Evolutionary conservation across 1,140 invertebrate species (phyloP).

Genomic region (Telenomus remus): DNA sequence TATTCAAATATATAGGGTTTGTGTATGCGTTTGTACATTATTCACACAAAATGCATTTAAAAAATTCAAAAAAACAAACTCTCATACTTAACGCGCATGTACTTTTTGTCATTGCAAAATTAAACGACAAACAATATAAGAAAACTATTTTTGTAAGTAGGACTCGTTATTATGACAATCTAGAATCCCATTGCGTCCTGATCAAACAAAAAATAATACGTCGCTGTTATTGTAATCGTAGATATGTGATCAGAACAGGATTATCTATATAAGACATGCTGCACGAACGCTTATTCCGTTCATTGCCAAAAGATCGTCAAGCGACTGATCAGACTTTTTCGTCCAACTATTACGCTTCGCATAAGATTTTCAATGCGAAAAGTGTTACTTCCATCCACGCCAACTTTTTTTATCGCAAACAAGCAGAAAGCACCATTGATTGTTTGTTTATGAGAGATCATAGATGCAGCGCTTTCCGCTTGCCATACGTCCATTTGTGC

Average conservation of each 20-base stretch:
- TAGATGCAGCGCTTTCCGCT: too few relatives aligned
- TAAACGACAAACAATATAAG: slow-evolving; percentile 7
- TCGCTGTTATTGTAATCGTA: slow-evolving; percentile 56
- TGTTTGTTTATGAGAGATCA: too few relatives aligned
- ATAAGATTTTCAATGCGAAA: slow-evolving; percentile 10
- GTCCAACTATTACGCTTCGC: slow-evolving; percentile 50
- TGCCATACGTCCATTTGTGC: slow-evolving; percentile 17
- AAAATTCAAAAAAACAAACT: not conserved
- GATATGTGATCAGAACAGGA: slow-evolving; percentile 30
- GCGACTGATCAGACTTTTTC: slow-evolving; percentile 40
- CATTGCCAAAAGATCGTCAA: slow-evolving; percentile 21
- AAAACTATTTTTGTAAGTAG: slow-evolving; percentile 68
- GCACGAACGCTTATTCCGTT: slow-evolving; percentile 25
- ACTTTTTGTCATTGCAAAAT: slow-evolving; percentile 54
- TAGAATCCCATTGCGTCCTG: slow-evolving; percentile 68
- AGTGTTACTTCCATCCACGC: slow-evolving; percentile 23
- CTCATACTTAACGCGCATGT: slow-evolving; percentile 47
- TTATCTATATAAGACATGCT: slow-evolving; percentile 3
- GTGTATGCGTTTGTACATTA: too few relatives aligned
- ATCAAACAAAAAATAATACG: slow-evolving; percentile 55
- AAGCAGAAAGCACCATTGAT: too few relatives aligned
- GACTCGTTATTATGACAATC: slow-evolving; percentile 67
- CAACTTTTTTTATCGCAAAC: too few relatives aligned
- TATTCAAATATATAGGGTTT: too few relatives aligned
- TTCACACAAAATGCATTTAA: too few relatives aligned